Conservation (phyloP, 1,140 invertebrate species). For the Drosophila funebris region DNA sequence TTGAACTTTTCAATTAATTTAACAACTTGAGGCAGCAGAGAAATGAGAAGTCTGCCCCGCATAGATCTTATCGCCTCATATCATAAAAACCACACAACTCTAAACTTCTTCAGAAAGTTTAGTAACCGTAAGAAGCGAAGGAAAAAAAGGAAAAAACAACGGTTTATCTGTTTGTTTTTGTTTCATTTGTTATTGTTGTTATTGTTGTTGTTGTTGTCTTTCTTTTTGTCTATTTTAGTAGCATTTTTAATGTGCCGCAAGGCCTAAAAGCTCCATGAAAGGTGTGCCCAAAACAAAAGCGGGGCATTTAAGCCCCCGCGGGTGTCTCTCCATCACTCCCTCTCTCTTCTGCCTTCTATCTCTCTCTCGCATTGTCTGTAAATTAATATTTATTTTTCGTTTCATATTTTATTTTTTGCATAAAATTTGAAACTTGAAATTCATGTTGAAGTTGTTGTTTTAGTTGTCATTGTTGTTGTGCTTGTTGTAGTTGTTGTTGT, state of each 20-base stretch:
- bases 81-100: constrained; percentile 52
- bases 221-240: constrained; percentile 64
- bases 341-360: not conserved
- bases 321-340: not conserved
- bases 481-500: constrained; percentile 29
- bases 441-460: constrained; percentile 39
- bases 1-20: constrained; percentile 80
- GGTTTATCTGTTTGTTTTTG: constrained; percentile 37
- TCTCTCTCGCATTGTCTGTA: not conserved
- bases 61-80: constrained; percentile 74
- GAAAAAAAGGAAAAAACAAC: constrained; percentile 36
- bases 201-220: constrained; percentile 2
- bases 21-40: constrained; percentile 41
- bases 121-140: constrained; percentile 9
- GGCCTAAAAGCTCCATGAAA: constrained; percentile 41
- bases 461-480: constrained; percentile 35
- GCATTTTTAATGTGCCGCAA: constrained; percentile 53
- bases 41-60: constrained; percentile 50
- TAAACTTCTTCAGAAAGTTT: constrained; percentile 74
- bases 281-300: constrained; percentile 64
- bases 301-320: constrained; percentile 50
- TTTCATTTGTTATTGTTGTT: constrained; percentile 20
- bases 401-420: constrained; percentile 39
- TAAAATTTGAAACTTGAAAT: constrained; percentile 68
- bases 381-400: constrained; percentile 42